Evolutionary conservation across 64 coral and sea anemone genomes (phyloP), one percentile per base, ranked within the genome.

Genomic region (Trachythela sp.): DNA sequence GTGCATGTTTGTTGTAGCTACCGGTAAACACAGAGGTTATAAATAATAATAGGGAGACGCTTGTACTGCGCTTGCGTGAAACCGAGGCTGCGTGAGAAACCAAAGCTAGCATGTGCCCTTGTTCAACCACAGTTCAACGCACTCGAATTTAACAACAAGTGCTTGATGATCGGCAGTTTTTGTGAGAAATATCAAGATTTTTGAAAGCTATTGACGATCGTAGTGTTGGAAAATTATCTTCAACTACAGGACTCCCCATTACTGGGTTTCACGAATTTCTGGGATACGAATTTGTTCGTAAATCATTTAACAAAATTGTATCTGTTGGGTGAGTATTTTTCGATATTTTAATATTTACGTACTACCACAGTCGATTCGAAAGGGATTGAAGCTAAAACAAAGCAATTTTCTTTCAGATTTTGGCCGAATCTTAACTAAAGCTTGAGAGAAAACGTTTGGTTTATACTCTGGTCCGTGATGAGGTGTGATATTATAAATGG

Each of bases 331-430:
- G 56, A 64, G 56, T 64, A 64, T 24, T 64, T 6, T 9, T 64
- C 56, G 56, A 64, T n/a, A 64, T 64, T 64, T 64, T 26, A 64
- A 20, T 64, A 64, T 64, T 64, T 64, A 64, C 56, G 56, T 64
- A 20, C 22, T 24, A 64, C 26, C 20, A 64, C 56, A n/a, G 56
- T 20, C 56, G 56, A 64, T 18, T 8, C 0, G 26, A n/a, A 64
- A 27, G 20, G 24, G 56, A 64, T n/a, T 26, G 20, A 20, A 64
- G 4, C 26, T 64, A 6, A 64, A 64, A 64, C 56, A 64, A 20
- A 64, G 56, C 56, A 24, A 24, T 64, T 27, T 64, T 64, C 26
- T 64, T 64, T 17, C 56, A 20, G 20, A 18, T 64, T 64, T 64
- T 20, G 1, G n/a, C 24, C 4, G 24, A 18, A 18, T 5, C 20